Percentiles rank a stretch among this genome's conserved stretches.
These are phyloP conservation scores for Drosophila lowei DNA, from an alignment of 1,140 invertebrate species.

Conservation along the genomic window DNA sequence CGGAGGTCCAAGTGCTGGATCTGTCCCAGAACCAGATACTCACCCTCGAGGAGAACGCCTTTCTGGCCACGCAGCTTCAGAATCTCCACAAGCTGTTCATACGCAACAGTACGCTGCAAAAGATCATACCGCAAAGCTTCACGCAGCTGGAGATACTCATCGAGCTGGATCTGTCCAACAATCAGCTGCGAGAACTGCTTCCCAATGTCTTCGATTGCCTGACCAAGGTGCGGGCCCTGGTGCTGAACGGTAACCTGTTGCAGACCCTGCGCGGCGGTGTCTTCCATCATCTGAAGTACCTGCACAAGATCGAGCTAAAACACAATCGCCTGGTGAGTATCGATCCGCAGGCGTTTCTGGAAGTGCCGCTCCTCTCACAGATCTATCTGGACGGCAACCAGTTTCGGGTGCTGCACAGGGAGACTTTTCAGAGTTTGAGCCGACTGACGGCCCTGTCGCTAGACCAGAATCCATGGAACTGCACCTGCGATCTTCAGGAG, in stretches of 20 bases:
- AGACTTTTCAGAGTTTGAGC: conserved; percentile 85
- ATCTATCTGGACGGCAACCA: conserved; percentile 90
- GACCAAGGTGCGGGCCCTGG: conserved; percentile 87
- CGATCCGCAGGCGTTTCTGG: conserved; percentile 87
- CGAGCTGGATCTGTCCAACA: conserved; percentile 92
- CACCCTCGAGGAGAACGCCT: conserved; percentile 87
- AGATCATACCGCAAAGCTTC: conserved; percentile 88
- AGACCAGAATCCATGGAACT: conserved; percentile 93
- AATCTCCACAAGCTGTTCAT: conserved; percentile 92
- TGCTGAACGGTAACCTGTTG: conserved; percentile 89
- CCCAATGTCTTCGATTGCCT: conserved; percentile 89
- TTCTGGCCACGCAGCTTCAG: conserved; percentile 87
- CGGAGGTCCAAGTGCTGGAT: conserved; percentile 90
- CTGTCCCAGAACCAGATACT: conserved; percentile 88
- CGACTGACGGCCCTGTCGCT: conserved; percentile 89
- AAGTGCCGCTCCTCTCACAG: conserved; percentile 87
- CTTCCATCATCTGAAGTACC: conserved; percentile 89
- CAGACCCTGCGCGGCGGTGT: conserved; percentile 87
- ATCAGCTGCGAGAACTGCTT: conserved; percentile 87
- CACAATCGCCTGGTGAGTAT: conserved; percentile 89
- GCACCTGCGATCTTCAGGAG: conserved; percentile 91
- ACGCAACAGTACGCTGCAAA: conserved; percentile 87
- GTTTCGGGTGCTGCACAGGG: conserved; percentile 86
- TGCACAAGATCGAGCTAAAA: conserved; percentile 90
- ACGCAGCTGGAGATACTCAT: conserved; percentile 90